Evolutionary conservation across 2,113 vertebrate genomes (phyloP).

Genomic region (Toxotes chatareus): DNA sequence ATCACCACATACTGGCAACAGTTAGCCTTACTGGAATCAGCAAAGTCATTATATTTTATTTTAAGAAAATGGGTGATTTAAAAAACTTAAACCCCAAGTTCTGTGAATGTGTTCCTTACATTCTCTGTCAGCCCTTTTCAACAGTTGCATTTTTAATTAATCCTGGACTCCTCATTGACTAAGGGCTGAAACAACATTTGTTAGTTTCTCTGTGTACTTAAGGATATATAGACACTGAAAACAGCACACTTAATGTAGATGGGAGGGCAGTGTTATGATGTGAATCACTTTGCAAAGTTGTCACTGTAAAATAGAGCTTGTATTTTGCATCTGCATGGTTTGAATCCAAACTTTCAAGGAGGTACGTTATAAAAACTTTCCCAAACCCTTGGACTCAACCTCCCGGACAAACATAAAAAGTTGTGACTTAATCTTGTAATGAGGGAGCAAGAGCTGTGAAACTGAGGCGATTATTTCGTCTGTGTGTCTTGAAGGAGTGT

Average conservation of each 20-base stretch:
- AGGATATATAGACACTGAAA: no score
- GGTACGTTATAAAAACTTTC: constrained; percentile 26
- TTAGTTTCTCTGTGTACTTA: no score
- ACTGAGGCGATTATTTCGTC: constrained; percentile 68
- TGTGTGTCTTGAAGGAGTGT: constrained; percentile 47
- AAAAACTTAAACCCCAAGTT: no score
- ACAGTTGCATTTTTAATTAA: no score
- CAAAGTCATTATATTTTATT: background rate
- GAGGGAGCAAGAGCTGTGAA: constrained; percentile 54
- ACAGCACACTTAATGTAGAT: no score
- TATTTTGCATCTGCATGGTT: constrained; percentile 58
- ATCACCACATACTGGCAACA: no score
- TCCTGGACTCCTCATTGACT: no score
- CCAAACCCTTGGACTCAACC: constrained; percentile 28
- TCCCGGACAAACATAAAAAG: constrained; percentile 28
- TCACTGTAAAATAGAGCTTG: constrained; percentile 58
- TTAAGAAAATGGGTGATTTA: no score
- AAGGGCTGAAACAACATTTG: no score
- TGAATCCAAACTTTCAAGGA: constrained; percentile 62
- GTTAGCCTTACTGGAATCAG: no score
- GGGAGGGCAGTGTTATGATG: constrained; percentile 55
- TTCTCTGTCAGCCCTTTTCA: no score
- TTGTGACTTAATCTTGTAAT: constrained; percentile 58
- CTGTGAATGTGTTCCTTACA: no score
- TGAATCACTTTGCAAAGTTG: constrained; percentile 67